Evolutionary conservation across 1,140 invertebrate species (phyloP), one percentile per base, ranked within the genome.

Genomic region (Camponotus pennsylvanicus): DNA sequence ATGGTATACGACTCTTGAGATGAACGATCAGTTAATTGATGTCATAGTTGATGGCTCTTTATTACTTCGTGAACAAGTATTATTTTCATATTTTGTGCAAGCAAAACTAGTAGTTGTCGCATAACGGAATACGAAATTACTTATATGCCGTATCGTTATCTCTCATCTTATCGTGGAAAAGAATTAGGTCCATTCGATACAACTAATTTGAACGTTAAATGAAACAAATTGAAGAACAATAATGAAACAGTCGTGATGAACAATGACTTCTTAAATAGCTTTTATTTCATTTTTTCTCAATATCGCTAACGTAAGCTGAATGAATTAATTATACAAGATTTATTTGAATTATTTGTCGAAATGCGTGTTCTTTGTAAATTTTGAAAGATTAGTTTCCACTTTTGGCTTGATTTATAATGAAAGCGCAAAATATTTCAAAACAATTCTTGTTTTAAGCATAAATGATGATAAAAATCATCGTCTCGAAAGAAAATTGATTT

Each of bases 1-100:
- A 40, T 15, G 55, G 11, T 13, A 13, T 13, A 3, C 34, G 57
- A 75, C 27, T 57, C 49, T 73, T n/a, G 73, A 75, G 37, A 63
- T 63, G 63, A 21, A 75, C 40, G 57, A 75, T 59, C 55, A 34
- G 76, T 88, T 89, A 88, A 89, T 89, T 89, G 73, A 27, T 27
- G 76, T 42, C 49, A 78, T 90, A 75, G 78, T 90, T 90, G 86
- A 86, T 78, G 84, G 77, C 59, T 77, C 77, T 88, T 86, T 40
- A 59, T 86, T 76, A 80, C 69, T 69, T 59, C 18, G 83, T 59
- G 71, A 66, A 71, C 69, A 71, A 49, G 13, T 3, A 49, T 15
- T 3, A 49, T 49, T 13, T 49, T 75, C n/a, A 55, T 59, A 85
- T 85, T 86, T 89, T 71, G 84, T 78, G 86, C 80, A 78, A 89